phyloP scores from a whole-genome alignment of 2,888 invertebrate genomes.

The Amphipoea lucens region DNA sequence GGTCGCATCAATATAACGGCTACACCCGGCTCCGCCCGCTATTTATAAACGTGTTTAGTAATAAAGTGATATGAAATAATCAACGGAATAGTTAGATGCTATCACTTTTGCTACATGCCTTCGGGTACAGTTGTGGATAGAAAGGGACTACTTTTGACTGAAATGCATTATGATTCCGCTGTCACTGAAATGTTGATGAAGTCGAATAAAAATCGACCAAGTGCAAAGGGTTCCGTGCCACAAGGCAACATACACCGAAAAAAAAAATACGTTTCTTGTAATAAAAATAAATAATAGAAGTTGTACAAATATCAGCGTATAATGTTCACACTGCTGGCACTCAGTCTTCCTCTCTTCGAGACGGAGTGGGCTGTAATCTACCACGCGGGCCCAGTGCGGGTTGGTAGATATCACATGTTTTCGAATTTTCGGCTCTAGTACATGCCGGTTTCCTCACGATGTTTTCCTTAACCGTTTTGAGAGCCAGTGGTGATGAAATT shows the following conservation, averaged over 20 bases:
- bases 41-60: constrained; percentile 67
- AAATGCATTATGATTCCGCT: background rate
- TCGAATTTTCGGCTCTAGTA: no score
- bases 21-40: constrained; percentile 50
- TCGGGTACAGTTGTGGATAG: constrained; percentile 39
- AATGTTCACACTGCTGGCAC: no score
- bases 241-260: background rate
- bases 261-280: background rate
- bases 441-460: no score
- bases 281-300: no score
- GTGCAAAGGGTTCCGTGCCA: no score
- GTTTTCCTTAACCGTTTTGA: no score
- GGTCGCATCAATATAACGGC: constrained; percentile 60
- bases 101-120: constrained; percentile 66
- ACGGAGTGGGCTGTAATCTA: no score
- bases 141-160: background rate
- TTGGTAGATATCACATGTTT: no score
- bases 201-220: background rate
- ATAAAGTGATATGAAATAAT: constrained; percentile 75
- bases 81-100: constrained; percentile 67
- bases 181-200: background rate
- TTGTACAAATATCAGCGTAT: no score
- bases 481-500: no score
- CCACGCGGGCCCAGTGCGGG: no score
- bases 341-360: no score